Percentiles rank a stretch among this genome's conserved stretches.
Conservation (phyloP, 2,888 invertebrate genomes). For the Melanophora roralis region DNA sequence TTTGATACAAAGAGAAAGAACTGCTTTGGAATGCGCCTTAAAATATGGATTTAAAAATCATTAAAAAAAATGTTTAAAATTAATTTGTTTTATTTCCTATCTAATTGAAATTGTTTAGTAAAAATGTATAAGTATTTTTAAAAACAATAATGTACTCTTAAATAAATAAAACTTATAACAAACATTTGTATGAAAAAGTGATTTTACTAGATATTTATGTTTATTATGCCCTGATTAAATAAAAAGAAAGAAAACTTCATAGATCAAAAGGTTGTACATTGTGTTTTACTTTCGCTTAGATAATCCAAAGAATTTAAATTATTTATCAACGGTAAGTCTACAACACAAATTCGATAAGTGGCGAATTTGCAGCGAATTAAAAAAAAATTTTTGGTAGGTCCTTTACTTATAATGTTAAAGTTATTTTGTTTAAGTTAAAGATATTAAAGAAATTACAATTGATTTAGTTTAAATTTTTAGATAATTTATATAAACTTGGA, state of each 20-base stretch:
- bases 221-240: constrained; percentile 47
- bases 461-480: no score
- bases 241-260: constrained; percentile 37
- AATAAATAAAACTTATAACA: constrained; percentile 22
- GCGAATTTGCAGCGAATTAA: no score
- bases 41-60: constrained; percentile 58
- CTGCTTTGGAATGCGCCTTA: constrained; percentile 62
- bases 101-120: constrained; percentile 59
- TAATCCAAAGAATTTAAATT: no score
- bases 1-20: constrained; percentile 53
- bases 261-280: neutral
- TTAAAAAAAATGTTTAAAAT: constrained; percentile 33
- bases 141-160: constrained; percentile 42
- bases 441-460: no score
- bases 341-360: no score
- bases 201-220: no score
- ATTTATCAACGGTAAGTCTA: no score
- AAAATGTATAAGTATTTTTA: constrained; percentile 60
- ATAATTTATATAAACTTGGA: no score
- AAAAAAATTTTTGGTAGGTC: no score
- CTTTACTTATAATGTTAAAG: no score
- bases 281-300: neutral
- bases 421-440: no score
- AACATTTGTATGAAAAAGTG: constrained; percentile 50
- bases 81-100: no score